Base-by-base conservation (phyloP, 1,140 invertebrate genomes). In the Ceratosolen solmsi region DNA sequence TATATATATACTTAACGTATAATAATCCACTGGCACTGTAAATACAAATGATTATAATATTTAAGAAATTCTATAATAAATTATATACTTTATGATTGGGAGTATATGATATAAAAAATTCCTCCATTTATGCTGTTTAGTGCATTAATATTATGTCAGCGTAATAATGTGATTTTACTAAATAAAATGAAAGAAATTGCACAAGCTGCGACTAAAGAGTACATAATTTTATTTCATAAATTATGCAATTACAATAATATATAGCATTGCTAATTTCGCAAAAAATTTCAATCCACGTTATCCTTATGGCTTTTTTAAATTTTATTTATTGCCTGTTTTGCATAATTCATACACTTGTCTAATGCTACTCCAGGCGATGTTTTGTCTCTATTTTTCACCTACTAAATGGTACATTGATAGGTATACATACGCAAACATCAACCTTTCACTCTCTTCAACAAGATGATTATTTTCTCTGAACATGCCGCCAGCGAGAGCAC, bases 361-460 rank as follows among this genome's bases (percentile, higher is more conserved):
- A 70, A 78, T 22, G 22, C 0, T 1, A 36, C 30, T 30, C n/a
- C 36, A 20, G 3, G 38, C 60, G 11, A 33, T 25, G 20, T 17
- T 11, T 65, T 54, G 38, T 33, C 75, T 77, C n/a, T 22, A 20
- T 65, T 65, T 77, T 77, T n/a, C 2, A n/a, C 75, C 75, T 51
- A 38, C 2, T 73, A 46, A 30, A 73, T 30, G 30, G 41, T 33
- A 54, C 74, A 49, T 38, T 27, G 13, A 27, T 11, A 68, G 11
- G 25, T 58, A 1, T 13, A 75, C 54, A 58, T 36, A 36, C 20
- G 63, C 30, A 38, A 63, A 65, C 17, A 65, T 30, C 68, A 49
- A 60, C 65, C 68, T 79, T 79, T 79, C 78, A 60, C 78, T 72
- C 33, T 79, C 68, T 51, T 70, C 58, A 36, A 27, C 15, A 36